Evolutionary conservation across 2,797 vertebrate species (phyloP), one percentile per base, ranked within the genome.

Genomic region (Lates japonicus): DNA sequence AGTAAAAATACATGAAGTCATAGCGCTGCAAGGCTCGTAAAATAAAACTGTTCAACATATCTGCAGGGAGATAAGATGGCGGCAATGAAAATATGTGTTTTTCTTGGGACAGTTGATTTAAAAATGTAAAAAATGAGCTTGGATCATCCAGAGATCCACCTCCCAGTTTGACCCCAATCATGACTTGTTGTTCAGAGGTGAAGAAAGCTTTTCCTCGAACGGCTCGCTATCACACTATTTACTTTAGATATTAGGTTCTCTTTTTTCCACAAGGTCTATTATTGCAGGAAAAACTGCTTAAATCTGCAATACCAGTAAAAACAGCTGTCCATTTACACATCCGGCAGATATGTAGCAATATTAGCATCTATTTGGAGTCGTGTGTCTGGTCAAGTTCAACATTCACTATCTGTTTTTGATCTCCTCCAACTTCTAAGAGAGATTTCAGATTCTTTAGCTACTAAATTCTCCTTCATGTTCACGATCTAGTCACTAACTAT

Each of bases 1-100:
- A 16, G 31, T 35, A 77, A 81, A 73, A 82, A 82, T 31, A n/a
- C 12, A 83, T 75, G 41, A 78, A 68, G 58, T 76, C 48, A 76
- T 14, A 20, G 20, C 31, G 25, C 31, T 25, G 25, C 2, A 17
- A 58, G 1, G 44, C 41, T 46, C 17, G 48, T 46, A 20, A 42
- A 33, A 51, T 42, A 7, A 48, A 57, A 66, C 6, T 29, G 4
- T 52, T 35, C 61, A 52, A 4, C 33, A 39, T 42, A 19, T 39
- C 31, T 76, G 41, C 51, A 48, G 9, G 29, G 13, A 73, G 69
- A 61, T 68, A 65, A 66, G 58, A 66, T n/a, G 51, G 49, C 22
- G 57, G 58, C 10, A 37, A 20, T 65, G 58, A 33, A 44, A 66
- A 81, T 58, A 20, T 31, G 60, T 70, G 31, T 35, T 44, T 64